phyloP scores from a whole-genome alignment of 2,113 vertebrate species.

The Mystacornis crossleyi region DNA sequence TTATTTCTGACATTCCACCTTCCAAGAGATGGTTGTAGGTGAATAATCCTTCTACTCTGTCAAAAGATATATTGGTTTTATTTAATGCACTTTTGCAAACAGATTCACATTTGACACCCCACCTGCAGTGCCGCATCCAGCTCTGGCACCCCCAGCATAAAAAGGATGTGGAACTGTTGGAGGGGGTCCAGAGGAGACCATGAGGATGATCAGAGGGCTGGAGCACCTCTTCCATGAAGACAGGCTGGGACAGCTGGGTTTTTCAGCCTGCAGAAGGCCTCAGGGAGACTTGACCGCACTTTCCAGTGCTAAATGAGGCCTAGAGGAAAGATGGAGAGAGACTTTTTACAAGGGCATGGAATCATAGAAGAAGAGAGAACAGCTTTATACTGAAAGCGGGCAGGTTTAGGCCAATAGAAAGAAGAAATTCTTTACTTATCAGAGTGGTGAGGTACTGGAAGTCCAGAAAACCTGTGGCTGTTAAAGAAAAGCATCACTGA shows the following conservation, averaged over 20 bases:
- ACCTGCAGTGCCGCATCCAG: background rate
- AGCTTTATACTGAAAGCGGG: background rate
- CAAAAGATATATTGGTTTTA: slow-evolving; percentile 22
- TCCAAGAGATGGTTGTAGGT: background rate
- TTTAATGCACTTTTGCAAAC: slow-evolving; percentile 6
- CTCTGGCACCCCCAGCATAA: background rate
- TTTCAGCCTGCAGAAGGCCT: background rate
- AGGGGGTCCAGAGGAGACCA: background rate
- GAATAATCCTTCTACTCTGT: background rate
- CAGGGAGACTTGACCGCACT: background rate
- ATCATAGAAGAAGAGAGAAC: background rate
- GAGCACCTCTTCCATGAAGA: background rate
- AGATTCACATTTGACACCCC: background rate
- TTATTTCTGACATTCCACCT: background rate
- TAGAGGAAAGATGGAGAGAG: background rate
- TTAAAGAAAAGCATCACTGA: background rate
- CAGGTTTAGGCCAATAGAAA: background rate
- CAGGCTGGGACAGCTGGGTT: background rate
- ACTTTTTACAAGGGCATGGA: background rate
- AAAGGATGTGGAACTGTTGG: background rate
- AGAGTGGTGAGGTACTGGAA: background rate
- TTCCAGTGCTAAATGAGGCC: background rate
- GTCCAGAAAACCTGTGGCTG: background rate
- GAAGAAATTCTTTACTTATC: background rate
- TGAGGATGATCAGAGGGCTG: background rate